phyloP scores from a whole-genome alignment of 1,140 invertebrate genomes.

The Drosophila trapezifrons region DNA sequence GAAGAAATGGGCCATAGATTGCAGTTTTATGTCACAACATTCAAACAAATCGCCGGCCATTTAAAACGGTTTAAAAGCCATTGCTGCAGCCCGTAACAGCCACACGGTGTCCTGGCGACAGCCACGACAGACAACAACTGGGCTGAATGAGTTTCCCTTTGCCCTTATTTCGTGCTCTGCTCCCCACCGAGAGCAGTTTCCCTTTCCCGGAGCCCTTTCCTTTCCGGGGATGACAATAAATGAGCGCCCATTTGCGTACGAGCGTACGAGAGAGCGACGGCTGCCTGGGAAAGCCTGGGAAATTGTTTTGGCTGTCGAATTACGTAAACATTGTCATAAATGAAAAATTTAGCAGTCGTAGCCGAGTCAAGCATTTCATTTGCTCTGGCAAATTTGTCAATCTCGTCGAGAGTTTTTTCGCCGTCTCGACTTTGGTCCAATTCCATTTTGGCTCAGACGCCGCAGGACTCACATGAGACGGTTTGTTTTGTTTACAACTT shows the following conservation, averaged over 20 bases:
- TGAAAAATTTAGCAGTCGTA: constrained; percentile 70
- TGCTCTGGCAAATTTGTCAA: constrained; percentile 75
- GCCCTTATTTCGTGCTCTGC: neutral
- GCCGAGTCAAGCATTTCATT: constrained; percentile 66
- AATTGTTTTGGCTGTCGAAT: constrained; percentile 80
- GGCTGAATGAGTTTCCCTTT: constrained; percentile 17
- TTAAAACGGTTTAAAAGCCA: constrained; percentile 70
- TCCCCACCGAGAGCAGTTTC: constrained; percentile 9
- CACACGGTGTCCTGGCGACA: constrained; percentile 27
- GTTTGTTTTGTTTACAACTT: constrained; percentile 64
- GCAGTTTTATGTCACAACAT: constrained; percentile 77
- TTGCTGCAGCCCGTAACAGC: constrained; percentile 47
- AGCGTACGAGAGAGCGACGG: neutral
- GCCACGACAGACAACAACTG: constrained; percentile 33
- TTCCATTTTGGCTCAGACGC: constrained; percentile 53
- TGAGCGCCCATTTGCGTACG: constrained; percentile 71
- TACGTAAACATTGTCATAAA: constrained; percentile 83
- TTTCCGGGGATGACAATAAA: constrained; percentile 60
- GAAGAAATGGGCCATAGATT: constrained; percentile 71
- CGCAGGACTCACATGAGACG: constrained; percentile 58
- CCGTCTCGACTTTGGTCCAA: constrained; percentile 33
- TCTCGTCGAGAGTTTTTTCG: constrained; percentile 44
- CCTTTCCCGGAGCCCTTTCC: constrained; percentile 6
- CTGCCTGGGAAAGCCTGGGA: constrained; percentile 21
- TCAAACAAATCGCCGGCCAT: constrained; percentile 75